phyloP scores from a whole-genome alignment of 2,888 invertebrate genomes.

The Leucoptera coffeella region DNA sequence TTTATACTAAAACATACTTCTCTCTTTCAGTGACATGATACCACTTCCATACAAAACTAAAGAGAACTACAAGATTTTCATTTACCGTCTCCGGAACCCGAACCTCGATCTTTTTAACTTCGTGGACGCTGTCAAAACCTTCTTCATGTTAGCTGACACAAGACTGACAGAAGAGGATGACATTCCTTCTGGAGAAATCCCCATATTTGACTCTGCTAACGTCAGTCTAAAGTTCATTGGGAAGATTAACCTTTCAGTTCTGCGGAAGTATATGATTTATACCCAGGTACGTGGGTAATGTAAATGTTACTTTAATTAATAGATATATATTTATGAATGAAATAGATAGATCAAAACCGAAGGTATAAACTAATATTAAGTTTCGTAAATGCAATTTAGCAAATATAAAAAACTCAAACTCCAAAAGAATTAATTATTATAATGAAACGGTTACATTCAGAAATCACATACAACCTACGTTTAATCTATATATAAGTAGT shows the following conservation, averaged over 20 bases:
- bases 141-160: conserved; percentile 68
- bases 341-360: too few species aligned
- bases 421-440: too few species aligned
- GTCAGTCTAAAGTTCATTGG: conserved; percentile 58
- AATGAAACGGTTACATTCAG: too few species aligned
- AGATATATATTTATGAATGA: too few species aligned
- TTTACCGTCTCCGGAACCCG: conserved; percentile 58
- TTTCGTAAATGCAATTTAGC: too few species aligned
- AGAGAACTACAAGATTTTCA: conserved; percentile 60
- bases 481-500: too few species aligned
- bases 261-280: conserved; percentile 66
- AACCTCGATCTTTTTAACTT: conserved; percentile 62
- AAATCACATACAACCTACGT: too few species aligned
- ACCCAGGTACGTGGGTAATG: too few species aligned
- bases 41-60: conserved; percentile 61
- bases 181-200: conserved; percentile 61
- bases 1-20: too few species aligned
- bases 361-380: too few species aligned
- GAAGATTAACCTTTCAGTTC: conserved; percentile 54
- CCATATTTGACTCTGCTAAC: conserved; percentile 65
- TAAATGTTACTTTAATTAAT: too few species aligned
- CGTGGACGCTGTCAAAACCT: conserved; percentile 60
- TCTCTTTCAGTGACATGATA: conserved; percentile 58
- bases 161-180: conserved; percentile 57
- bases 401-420: too few species aligned